Base-by-base conservation (phyloP, 2,888 invertebrate genomes). In the Scaptomyza polygonia region DNA sequence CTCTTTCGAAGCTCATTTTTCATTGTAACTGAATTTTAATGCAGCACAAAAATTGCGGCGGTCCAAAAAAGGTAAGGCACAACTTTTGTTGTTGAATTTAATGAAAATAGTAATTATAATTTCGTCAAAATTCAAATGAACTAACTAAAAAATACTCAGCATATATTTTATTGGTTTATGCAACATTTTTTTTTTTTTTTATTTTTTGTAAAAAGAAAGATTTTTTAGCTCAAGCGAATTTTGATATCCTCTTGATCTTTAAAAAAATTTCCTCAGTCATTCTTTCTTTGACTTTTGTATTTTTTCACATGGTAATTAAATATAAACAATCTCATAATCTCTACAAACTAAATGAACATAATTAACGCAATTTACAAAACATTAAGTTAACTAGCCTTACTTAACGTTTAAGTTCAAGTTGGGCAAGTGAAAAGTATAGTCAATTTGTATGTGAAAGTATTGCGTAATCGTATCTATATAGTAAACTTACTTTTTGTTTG, bases 31-130 rank as follows among this genome's bases (percentile, higher is more conserved):
- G 51, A 40, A 72, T 77, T 81, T 66, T 16, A 81, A 68, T 81
- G 64, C 73, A 56, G 39, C 58, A 32, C 43, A 45, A 47, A 49
- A 48, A 51, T 40, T 27, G 53, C 67, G 9, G 21, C 55, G 30
- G 47, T 44, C 63, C 69, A 67, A 65, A 86, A 82, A 84, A 84
- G 81, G 79, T 82, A 70, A 47, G 51, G 51, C 58, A 40, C 42
- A 44, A 53, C 32, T 18, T 29, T 34, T 63, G 27, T 45, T 39
- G 45, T 58, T 67, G 47, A 18, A 39, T 51, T 36, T 55, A 53
- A 57, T 56, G 45, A 63, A 57, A 68, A 72, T 44, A 47, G 45
- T 58, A 42, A 53, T 51, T 51, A 72, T 29, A 54, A 40, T 29
- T 14, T 45, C 27, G 11, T 48, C 1, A 27, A 8, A 34, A 27